Evolutionary conservation across 2,888 invertebrate species (phyloP).

Genomic region (Eilema caniola): DNA sequence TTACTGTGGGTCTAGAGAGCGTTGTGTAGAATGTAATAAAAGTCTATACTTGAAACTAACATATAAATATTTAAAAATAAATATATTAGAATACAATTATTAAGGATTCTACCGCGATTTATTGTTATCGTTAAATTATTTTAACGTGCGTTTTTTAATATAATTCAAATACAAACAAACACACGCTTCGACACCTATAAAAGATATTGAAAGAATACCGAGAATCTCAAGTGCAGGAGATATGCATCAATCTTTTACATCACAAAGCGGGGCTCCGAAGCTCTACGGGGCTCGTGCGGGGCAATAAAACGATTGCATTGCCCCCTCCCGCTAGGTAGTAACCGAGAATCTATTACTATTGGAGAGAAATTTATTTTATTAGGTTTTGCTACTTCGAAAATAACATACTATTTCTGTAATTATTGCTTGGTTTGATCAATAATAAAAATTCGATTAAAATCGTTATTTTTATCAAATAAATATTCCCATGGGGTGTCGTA

Average conservation of each 20-base stretch:
- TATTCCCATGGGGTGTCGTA: no score
- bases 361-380: constrained; percentile 18
- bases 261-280: constrained; percentile 61
- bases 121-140: no score
- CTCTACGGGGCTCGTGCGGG: constrained; percentile 36
- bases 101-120: no score
- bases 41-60: no score
- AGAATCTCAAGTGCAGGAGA: constrained; percentile 53
- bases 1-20: no score
- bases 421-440: neutral
- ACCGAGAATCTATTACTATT: constrained; percentile 34
- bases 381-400: neutral
- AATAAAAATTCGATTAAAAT: neutral
- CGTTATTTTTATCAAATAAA: no score
- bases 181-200: neutral
- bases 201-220: constrained; percentile 23
- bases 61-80: no score
- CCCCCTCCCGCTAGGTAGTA: constrained; percentile 29
- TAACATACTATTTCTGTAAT: neutral
- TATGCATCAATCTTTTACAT: constrained; percentile 74
- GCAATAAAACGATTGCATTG: constrained; percentile 55
- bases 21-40: no score
- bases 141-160: no score
- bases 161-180: constrained; percentile 3
- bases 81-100: no score